Conservation (phyloP, 2,888 invertebrate genomes). For the Eristalis tenax region DNA sequence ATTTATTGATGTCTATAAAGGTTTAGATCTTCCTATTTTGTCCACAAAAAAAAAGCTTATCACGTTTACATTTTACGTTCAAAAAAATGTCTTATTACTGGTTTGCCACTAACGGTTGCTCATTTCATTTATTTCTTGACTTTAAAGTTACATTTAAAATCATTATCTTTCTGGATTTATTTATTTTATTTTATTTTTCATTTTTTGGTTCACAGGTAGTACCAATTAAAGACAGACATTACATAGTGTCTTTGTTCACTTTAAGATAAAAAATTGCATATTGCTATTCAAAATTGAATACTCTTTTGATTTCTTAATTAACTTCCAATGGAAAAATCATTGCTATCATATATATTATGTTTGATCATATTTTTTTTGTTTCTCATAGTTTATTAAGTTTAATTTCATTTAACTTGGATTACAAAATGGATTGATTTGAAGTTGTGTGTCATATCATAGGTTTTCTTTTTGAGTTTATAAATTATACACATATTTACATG, state of each 20-base stretch:
- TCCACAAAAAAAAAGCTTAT: slow-evolving; percentile 57
- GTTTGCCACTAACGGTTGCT: background rate
- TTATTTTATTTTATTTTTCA: too few species aligned
- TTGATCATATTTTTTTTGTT: slow-evolving; percentile 33
- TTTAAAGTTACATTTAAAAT: too few species aligned
- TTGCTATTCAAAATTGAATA: slow-evolving; percentile 39
- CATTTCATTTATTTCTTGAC: slow-evolving; percentile 11
- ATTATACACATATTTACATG: slow-evolving; percentile 69
- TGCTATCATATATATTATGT: slow-evolving; percentile 32
- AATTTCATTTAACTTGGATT: background rate
- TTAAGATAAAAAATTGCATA: slow-evolving; percentile 37
- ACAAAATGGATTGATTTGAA: slow-evolving; percentile 12
- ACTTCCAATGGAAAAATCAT: slow-evolving; percentile 57
- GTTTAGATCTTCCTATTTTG: background rate
- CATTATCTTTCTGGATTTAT: background rate
- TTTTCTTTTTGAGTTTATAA: slow-evolving; percentile 39
- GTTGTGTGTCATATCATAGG: background rate
- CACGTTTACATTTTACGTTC: slow-evolving; percentile 54
- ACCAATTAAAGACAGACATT: background rate
- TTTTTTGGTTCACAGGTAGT: too few species aligned
- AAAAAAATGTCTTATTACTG: slow-evolving; percentile 20
- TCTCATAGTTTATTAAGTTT: slow-evolving; percentile 28
- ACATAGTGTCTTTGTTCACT: slow-evolving; percentile 1
- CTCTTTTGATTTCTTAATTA: slow-evolving; percentile 36
- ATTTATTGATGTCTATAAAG: background rate